phyloP scores from a whole-genome alignment of 2,888 invertebrate species.

The Chaetogeoica ovagalla region DNA sequence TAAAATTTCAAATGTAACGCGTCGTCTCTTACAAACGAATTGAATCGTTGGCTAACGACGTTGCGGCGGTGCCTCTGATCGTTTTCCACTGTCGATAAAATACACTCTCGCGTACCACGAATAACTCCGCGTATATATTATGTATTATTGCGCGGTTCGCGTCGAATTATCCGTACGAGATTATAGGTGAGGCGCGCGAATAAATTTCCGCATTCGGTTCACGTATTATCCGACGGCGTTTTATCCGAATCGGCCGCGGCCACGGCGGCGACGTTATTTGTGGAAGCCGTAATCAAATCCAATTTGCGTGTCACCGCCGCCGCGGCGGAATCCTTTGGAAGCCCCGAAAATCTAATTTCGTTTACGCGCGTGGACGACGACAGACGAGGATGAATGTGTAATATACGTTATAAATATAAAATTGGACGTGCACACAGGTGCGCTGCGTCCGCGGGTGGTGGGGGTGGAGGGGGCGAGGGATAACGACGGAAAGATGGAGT shows the following conservation, averaged over 20 bases:
- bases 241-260: slow-evolving; percentile 1
- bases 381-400: no score
- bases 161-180: background rate
- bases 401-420: no score
- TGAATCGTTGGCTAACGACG: no score
- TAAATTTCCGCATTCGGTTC: slow-evolving; percentile 24
- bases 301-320: slow-evolving; percentile 15
- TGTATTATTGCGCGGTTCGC: background rate
- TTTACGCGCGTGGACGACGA: background rate
- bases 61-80: no score
- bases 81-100: no score
- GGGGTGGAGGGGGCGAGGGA: no score
- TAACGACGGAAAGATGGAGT: no score
- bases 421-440: no score
- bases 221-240: slow-evolving; percentile 23
- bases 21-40: no score
- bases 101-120: no score
- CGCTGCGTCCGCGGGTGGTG: no score
- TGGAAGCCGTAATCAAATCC: slow-evolving; percentile 47
- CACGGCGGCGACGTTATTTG: background rate
- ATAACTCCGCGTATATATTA: background rate
- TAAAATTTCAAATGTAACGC: no score
- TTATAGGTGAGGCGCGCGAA: background rate
- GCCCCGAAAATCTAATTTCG: slow-evolving; percentile 43
- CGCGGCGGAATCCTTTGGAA: background rate